phyloP scores from a whole-genome alignment of 2,888 invertebrate genomes.

The Liodrosophila aerea region DNA sequence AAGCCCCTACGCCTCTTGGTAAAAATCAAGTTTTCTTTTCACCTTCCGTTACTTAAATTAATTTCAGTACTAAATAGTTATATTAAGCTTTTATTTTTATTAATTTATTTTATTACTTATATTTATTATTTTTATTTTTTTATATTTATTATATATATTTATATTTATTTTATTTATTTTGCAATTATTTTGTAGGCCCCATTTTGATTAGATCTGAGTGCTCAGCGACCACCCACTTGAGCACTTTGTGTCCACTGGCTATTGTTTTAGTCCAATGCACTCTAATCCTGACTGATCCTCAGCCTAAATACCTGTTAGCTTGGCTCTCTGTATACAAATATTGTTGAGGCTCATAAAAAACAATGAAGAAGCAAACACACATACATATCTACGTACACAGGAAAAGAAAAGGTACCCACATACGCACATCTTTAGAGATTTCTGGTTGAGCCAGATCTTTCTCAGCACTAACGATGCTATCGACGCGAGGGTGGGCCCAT shows the following conservation, averaged over 20 bases:
- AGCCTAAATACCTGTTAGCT: constrained; percentile 69
- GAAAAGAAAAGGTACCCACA: neutral
- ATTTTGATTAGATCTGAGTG: neutral
- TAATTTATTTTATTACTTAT: no score
- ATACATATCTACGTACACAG: constrained; percentile 1
- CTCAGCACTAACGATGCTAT: constrained; percentile 70
- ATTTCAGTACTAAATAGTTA: no score
- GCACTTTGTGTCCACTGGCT: constrained; percentile 7
- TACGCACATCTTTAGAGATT: constrained; percentile 22
- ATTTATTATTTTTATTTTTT: no score
- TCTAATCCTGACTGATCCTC: constrained; percentile 64
- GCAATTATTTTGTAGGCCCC: neutral
- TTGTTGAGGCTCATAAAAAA: constrained; percentile 39
- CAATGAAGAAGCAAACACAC: constrained; percentile 1
- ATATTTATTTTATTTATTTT: no score
- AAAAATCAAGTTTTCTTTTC: no score
- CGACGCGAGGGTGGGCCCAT: constrained; percentile 71
- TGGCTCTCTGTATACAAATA: constrained; percentile 59
- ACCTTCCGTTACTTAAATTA: no score
- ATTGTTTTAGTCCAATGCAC: constrained; percentile 24
- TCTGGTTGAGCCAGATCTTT: constrained; percentile 61
- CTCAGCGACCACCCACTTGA: constrained; percentile 65
- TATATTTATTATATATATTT: no score
- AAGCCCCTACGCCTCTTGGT: no score
- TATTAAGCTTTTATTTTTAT: no score